Evolutionary conservation across 2,888 invertebrate genomes (phyloP), one percentile per base, ranked within the genome.

Genomic region (Strigamia transsilvanica): DNA sequence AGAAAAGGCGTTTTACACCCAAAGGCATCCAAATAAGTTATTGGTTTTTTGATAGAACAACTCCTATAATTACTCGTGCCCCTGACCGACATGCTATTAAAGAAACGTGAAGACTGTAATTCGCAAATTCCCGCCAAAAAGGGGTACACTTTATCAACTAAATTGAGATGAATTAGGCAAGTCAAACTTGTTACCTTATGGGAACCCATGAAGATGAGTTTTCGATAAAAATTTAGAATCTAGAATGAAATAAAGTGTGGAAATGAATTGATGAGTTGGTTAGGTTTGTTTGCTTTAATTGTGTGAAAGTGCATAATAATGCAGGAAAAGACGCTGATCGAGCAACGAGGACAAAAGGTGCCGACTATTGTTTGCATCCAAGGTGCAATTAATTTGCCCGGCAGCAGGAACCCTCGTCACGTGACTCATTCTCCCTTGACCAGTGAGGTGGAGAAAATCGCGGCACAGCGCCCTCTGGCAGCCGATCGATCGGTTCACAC

Each of bases 11-110:
- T 27, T 32, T 73, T 32, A 1, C 27, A 73, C 73, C 73, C 23
- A 10, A 73, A 73, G 73, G 73, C 73, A 32, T 32, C 12, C 32
- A 73, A 38, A 73, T 73, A 73, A 73, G 27, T 73, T 73, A 73
- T 73, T 73, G 73, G 73, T 73, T 73, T 73, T 73, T 73, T 73
- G 73, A 73, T 73, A 73, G 73, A n/a, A 73, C 32, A 73, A 73
- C 73, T 32, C 73, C 73, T 66, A 73, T 73, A 73, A 73, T 73
- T 32, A 73, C 32, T 73, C 32, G 27, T 4, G 73, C 73, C 73
- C 73, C 23, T 73, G 73, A 73, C 73, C 73, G 73, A 73, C 73
- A 27, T 73, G 73, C 23, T 32, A 73, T 73, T 73, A 73, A 73
- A 12, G 73, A 27, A 73, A 73, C 73, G 32, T 73, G 73, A 73